phyloP scores from a whole-genome alignment of 2,888 invertebrate species.

The Ochropacha duplaris region DNA sequence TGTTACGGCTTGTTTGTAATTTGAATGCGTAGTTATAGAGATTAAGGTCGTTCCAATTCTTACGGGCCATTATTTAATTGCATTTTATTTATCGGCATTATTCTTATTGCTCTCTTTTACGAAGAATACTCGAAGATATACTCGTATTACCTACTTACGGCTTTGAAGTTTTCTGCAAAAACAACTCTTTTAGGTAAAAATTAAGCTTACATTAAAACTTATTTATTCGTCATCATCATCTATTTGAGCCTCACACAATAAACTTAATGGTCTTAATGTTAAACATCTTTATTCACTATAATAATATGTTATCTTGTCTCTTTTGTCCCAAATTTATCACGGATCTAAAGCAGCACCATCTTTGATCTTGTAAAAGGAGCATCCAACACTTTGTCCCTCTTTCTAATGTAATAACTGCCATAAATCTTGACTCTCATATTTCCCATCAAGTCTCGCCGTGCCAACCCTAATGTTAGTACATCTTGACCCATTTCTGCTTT shows the following conservation, averaged over 20 bases:
- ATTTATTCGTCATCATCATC: no score
- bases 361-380: not conserved
- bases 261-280: no score
- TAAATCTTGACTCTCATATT: not conserved
- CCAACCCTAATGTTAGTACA: constrained; percentile 46
- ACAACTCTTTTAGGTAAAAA: no score
- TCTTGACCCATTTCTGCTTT: constrained; percentile 68
- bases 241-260: no score
- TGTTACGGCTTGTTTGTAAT: not conserved
- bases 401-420: not conserved
- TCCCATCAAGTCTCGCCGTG: constrained; percentile 21
- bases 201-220: no score
- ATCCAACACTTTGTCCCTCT: not conserved
- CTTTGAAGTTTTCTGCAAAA: no score
- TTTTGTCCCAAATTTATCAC: not conserved
- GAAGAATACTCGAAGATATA: no score
- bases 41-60: not conserved
- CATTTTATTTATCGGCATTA: no score
- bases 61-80: not conserved
- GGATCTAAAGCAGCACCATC: not conserved
- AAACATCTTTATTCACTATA: not conserved
- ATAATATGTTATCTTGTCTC: not conserved
- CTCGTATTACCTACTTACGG: no score
- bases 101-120: no score
- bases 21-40: not conserved